phyloP scores from a whole-genome alignment of 2,888 invertebrate species.

The Crossocerus cetratus region DNA sequence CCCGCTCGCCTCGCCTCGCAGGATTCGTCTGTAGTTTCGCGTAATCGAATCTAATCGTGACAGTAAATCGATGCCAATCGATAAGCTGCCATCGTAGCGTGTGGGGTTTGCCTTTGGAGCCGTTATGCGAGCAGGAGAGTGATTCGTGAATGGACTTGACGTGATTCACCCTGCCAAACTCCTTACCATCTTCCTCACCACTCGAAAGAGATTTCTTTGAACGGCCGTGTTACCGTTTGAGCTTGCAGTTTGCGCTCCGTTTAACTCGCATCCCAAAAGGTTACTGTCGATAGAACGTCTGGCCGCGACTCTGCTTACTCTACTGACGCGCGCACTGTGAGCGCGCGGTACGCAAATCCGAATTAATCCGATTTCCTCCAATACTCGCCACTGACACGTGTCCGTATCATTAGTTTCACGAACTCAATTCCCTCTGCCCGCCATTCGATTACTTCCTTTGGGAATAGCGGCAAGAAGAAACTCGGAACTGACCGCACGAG shows the following conservation, averaged over 20 bases:
- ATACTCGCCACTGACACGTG: not conserved
- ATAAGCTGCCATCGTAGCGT: constrained; percentile 48
- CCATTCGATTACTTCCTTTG: no score
- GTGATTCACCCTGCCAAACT: not conserved
- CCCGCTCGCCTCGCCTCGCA: not conserved
- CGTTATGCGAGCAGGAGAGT: constrained; percentile 48
- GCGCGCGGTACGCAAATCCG: not conserved
- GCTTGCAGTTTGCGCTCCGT: not conserved
- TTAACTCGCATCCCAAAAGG: constrained; percentile 5
- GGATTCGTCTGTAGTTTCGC: constrained; percentile 21
- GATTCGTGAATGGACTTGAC: constrained; percentile 54
- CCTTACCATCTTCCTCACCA: not conserved
- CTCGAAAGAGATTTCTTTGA: no score
- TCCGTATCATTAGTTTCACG: not conserved
- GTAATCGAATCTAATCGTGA: constrained; percentile 58
- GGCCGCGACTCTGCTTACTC: not conserved
- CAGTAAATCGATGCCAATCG: constrained; percentile 61
- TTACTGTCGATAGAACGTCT: not conserved
- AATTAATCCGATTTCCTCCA: not conserved
- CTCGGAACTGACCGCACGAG: no score
- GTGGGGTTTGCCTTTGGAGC: constrained; percentile 31
- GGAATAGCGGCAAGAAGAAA: no score
- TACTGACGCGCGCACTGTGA: not conserved
- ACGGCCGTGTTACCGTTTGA: not conserved
- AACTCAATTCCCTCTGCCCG: not conserved